phyloP scores from a whole-genome alignment of 1,140 invertebrate genomes.

The Eriosoma lanigerum region DNA sequence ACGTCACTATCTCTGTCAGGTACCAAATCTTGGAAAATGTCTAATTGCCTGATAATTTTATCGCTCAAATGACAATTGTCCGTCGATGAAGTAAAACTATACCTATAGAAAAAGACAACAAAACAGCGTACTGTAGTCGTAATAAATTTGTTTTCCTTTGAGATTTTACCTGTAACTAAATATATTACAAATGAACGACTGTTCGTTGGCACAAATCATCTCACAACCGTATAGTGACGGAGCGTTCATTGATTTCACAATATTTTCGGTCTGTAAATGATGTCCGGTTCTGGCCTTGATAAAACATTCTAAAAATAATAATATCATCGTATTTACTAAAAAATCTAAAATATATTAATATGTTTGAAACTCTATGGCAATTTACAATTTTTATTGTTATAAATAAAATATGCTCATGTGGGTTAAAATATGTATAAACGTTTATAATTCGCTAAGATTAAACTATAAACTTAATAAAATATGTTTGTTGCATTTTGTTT shows the following conservation, averaged over 20 bases:
- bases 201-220: constrained; percentile 69
- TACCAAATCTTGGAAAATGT: constrained; percentile 72
- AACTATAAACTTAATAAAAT: too few relatives aligned
- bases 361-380: too few relatives aligned
- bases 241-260: constrained; percentile 67
- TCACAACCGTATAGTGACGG: constrained; percentile 74
- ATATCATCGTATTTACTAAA: too few relatives aligned
- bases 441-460: too few relatives aligned
- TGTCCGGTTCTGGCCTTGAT: constrained; percentile 72
- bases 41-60: constrained; percentile 66
- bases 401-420: too few relatives aligned
- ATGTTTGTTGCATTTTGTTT: too few relatives aligned
- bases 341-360: too few relatives aligned
- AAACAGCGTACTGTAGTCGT: neutral
- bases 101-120: constrained; percentile 56
- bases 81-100: constrained; percentile 57
- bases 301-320: constrained; percentile 67
- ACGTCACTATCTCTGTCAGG: constrained; percentile 77
- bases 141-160: neutral
- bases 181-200: constrained; percentile 70
- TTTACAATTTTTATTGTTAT: too few relatives aligned
- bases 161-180: constrained; percentile 70
- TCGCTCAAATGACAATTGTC: constrained; percentile 78
- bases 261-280: constrained; percentile 66
- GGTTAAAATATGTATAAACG: too few relatives aligned